phyloP scores from a whole-genome alignment of 2,797 vertebrate species.

The Hylomyscus alleni region DNA sequence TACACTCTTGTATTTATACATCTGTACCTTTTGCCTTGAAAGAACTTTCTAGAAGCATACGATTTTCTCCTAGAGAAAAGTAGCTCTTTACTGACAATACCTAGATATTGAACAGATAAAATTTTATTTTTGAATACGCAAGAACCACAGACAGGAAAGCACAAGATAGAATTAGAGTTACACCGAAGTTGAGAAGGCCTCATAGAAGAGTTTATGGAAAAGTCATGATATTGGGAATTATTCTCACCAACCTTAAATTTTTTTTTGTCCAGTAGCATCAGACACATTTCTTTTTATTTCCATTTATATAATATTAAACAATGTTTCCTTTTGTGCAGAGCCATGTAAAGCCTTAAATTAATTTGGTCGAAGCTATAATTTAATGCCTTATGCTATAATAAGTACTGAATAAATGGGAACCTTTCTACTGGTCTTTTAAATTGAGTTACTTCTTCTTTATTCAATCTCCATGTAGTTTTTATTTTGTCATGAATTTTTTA shows the following conservation, averaged over 20 bases:
- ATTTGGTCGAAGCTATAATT: background rate
- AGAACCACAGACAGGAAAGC: background rate
- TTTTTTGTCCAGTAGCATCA: background rate
- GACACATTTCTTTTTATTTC: background rate
- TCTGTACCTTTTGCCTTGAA: background rate
- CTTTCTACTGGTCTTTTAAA: background rate
- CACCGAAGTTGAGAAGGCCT: background rate
- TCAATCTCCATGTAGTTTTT: background rate
- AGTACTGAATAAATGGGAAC: background rate
- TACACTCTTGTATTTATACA: rapidly evolving
- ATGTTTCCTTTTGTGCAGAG: background rate
- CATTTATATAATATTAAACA: background rate
- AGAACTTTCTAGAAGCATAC: background rate
- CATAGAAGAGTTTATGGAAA: background rate
- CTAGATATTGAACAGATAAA: background rate
- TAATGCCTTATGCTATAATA: background rate
- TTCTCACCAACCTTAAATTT: background rate
- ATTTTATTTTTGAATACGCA: background rate
- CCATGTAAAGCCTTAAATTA: background rate
- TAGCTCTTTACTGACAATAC: background rate
- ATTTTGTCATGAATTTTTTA: background rate
- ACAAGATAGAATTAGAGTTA: background rate
- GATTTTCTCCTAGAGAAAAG: background rate
- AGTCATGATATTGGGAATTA: background rate
- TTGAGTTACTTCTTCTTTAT: background rate